Percentiles rank a stretch among this genome's conserved stretches.
Conservation (phyloP, 2,113 vertebrate genomes). For the Zosterops pallidus region DNA sequence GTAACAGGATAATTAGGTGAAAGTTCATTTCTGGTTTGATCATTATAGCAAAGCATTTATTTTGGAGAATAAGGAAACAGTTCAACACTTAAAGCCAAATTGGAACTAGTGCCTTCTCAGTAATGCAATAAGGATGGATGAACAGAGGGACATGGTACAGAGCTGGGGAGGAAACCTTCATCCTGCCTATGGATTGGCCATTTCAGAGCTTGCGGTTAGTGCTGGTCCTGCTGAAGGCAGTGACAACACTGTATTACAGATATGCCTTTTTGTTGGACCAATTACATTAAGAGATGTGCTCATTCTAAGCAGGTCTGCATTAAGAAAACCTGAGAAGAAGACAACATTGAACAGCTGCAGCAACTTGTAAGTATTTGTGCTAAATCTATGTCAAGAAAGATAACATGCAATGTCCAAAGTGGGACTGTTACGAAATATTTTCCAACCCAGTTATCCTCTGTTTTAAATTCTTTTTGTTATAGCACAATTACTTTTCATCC, state of each 20-base stretch:
- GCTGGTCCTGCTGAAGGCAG: background rate
- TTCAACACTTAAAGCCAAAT: background rate
- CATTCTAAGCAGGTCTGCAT: background rate
- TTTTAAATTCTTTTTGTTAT: background rate
- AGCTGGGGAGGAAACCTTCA: background rate
- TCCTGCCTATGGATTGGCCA: background rate
- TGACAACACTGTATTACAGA: background rate
- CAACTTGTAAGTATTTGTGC: background rate
- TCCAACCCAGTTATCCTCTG: background rate
- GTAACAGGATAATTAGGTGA: background rate
- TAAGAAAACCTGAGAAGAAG: background rate
- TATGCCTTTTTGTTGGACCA: background rate
- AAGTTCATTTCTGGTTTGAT: background rate
- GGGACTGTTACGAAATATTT: background rate
- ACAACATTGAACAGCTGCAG: background rate
- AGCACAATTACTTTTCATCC: background rate
- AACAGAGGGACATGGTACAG: background rate
- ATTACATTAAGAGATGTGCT: background rate
- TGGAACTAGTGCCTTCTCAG: background rate
- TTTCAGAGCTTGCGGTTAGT: background rate
- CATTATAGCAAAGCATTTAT: background rate
- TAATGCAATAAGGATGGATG: background rate
- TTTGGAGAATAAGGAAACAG: background rate
- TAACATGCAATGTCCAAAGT: background rate
- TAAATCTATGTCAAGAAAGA: background rate